Base-by-base conservation (phyloP, 2,113 vertebrate species). In the Etia nguti region DNA sequence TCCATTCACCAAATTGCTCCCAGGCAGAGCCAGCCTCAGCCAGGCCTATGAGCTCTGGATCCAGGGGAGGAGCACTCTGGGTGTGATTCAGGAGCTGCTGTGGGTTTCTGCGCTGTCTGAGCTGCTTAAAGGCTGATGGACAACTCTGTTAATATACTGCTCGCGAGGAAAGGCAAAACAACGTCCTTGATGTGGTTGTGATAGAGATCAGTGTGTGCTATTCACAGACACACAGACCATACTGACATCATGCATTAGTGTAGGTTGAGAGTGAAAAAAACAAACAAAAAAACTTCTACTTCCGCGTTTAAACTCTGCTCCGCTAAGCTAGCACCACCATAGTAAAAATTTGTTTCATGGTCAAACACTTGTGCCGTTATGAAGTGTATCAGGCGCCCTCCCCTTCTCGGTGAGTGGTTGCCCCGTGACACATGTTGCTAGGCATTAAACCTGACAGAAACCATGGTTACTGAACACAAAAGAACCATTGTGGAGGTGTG, bases 1-100 rank as follows among this genome's bases (percentile, higher is more conserved):
- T 98, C 96, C 96, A 97, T 96, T 95, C 94, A 93, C 97, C 96
- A 97, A 98, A 98, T 98, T 97, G 97, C 97, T 97, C 97, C 97
- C 97, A 97, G 97, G 94, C 96, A 92, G 93, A 89, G 94, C 94
- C 29, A 29, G 87, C 89, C 93, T 93, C 89, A 94, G 91, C 90
- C 90, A 26, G 62, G 84, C 68, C 82, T 70, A 82, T 36, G 79
- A 87, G 91, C 62, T 86, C 38, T 83, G 89, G 89, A 92, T 94
- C 80, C 89, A 82, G 85, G 85, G 91, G 88, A 89, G 90, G 91
- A 91, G 91, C 85, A 41, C 81, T 81, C 73, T 93, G 94, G 90
- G 92, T 89, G 88, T 89, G 94, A 94, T 93, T 91, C 86, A 81
- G 59, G 34, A 83, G 82, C 90, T 65, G 90, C 86, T 87, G 82